Evolutionary conservation across 2,797 vertebrate species (phyloP).

Genomic region (Urophycis tenuis): DNA sequence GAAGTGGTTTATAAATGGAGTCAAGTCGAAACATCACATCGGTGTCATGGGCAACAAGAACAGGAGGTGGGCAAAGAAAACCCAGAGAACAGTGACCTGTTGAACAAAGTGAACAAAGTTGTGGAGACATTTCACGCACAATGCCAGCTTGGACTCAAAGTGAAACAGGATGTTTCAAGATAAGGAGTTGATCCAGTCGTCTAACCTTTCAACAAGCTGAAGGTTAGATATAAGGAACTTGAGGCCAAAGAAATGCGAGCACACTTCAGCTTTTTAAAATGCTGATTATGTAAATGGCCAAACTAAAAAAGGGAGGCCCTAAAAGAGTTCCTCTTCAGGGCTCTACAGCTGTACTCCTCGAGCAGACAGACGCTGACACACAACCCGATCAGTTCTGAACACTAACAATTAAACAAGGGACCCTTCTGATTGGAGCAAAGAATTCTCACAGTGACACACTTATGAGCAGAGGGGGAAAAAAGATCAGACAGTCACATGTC

Average conservation of each 20-base stretch:
- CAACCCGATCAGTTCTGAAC: no score
- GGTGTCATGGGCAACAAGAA: not conserved
- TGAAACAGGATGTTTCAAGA: not conserved
- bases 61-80: not conserved
- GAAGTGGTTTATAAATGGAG: not conserved
- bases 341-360: no score
- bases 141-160: not conserved
- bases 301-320: not conserved
- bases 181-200: not conserved
- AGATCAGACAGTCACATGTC: no score
- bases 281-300: not conserved
- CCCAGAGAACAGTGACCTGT: not conserved
- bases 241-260: not conserved
- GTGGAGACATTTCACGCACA: not conserved
- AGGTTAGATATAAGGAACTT: not conserved
- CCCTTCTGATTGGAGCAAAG: no score
- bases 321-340: no score
- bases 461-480: no score
- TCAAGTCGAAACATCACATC: not conserved
- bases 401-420: no score
- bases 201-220: no score
- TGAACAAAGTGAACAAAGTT: not conserved
- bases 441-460: no score
- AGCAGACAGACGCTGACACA: no score
- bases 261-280: not conserved